phyloP scores from a whole-genome alignment of 2,888 invertebrate species.

The Piscicola geometra region DNA sequence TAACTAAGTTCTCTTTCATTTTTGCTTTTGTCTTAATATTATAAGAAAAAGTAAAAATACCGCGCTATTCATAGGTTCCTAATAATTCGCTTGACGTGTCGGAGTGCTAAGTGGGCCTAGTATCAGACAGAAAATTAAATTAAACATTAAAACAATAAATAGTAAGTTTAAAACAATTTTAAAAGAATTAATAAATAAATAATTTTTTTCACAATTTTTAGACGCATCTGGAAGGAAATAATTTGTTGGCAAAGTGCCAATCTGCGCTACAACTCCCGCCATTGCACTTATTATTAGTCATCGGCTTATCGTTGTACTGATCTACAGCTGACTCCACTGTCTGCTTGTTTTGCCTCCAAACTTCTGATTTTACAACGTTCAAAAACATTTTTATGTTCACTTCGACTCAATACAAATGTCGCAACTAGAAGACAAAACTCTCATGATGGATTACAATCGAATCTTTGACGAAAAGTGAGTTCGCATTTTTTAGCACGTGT shows the following conservation, averaged over 20 bases:
- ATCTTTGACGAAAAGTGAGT: slow-evolving; percentile 8
- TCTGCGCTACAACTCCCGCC: slow-evolving; percentile 9
- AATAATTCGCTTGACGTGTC: not conserved
- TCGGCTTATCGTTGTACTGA: slow-evolving; percentile 15
- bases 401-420: not conserved
- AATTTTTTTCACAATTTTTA: not conserved
- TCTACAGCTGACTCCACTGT: slow-evolving; percentile 16
- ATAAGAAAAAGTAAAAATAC: not conserved
- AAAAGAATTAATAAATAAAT: too few species aligned
- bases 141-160: not conserved
- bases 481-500: not conserved
- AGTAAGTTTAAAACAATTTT: not conserved
- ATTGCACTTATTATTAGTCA: slow-evolving; percentile 1
- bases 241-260: slow-evolving; percentile 2
- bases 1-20: too few species aligned
- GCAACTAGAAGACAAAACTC: not conserved
- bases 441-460: slow-evolving; percentile 16
- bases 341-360: not conserved
- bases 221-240: not conserved
- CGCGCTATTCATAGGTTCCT: not conserved
- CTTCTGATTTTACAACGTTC: not conserved
- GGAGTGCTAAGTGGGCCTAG: not conserved
- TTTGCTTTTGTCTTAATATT: not conserved
- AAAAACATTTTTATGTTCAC: not conserved
- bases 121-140: not conserved